Conservation (phyloP, 1,140 invertebrate species). For the Drosophila elegans region DNA sequence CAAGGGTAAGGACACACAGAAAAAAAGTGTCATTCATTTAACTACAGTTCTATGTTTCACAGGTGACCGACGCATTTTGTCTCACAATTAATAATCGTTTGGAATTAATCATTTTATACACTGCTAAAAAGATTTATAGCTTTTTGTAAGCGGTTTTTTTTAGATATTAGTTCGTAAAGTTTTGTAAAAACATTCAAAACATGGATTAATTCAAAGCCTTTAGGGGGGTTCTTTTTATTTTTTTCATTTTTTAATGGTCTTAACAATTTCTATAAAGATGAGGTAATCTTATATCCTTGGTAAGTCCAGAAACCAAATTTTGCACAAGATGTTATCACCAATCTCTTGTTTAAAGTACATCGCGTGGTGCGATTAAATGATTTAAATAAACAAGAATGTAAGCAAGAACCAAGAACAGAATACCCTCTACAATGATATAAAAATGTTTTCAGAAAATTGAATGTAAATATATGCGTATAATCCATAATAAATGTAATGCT, state of each 20-base stretch:
- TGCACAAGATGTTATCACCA: no score
- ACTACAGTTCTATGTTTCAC: not conserved
- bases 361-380: no score
- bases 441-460: no score
- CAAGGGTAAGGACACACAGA: constrained; percentile 53
- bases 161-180: constrained; percentile 26
- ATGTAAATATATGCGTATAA: no score
- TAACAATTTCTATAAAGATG: no score
- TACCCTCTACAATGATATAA: no score
- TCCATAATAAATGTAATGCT: no score
- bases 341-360: no score
- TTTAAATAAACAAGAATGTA: no score
- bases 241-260: not conserved
- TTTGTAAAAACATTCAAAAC: constrained; percentile 48
- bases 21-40: not conserved
- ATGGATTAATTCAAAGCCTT: constrained; percentile 20
- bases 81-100: constrained; percentile 13
- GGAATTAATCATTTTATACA: constrained; percentile 10
- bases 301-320: no score
- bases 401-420: no score
- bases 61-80: constrained; percentile 50
- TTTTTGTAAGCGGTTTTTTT: constrained; percentile 29
- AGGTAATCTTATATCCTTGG: no score
- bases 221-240: constrained; percentile 5
- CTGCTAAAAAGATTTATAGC: constrained; percentile 19